Evolutionary conservation across 2,113 vertebrate genomes (phyloP), one percentile per base, ranked within the genome.

Genomic region (Narcine bancroftii): DNA sequence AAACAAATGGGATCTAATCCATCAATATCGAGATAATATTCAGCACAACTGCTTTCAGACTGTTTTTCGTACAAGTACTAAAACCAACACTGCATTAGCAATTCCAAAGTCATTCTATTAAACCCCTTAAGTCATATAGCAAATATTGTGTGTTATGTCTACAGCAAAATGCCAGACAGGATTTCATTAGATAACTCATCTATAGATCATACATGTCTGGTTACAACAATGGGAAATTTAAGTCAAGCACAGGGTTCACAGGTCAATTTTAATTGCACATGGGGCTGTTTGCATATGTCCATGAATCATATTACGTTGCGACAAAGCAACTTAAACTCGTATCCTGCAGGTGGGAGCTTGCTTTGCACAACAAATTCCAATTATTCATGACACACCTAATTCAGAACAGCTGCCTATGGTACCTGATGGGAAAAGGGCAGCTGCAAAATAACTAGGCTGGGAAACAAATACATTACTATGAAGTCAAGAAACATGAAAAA

Each of bases 61-160:
- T 24, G n/a, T 69, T 21, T 69, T 69, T 69, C 26, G 15, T 63
- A 33, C 33, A 21, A 21, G 53, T 29, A 36, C 2, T 87, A 60
- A 87, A 60, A 15, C 4, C 36, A 21, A 24, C 33, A 60, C 17
- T 39, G 6, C n/a, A 63, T 39, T n/a, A 63, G 81, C 2, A 7
- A 36, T 56, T 87, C 33, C 21, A 87, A 60, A 60, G 53, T 36
- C 81, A 87, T 91, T 26, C 63, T 42, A 69, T 17, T 91, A 42
- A 91, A 91, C 24, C 39, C 33, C 65, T 91, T 91, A 47, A 71
- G 39, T 39, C 63, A 33, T 19, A 91, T 9, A 42, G 36, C 39
- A 69, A 69, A 69, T 69, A 47, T 11, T 33, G 36, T 69, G 81
- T 87, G 42, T 91, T 91, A 42, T 71, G 89, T 69, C 89, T 91